Percentiles rank a stretch among this genome's conserved stretches.
Conservation (phyloP, 2,888 invertebrate species). For the Parthenolecanium corni region DNA sequence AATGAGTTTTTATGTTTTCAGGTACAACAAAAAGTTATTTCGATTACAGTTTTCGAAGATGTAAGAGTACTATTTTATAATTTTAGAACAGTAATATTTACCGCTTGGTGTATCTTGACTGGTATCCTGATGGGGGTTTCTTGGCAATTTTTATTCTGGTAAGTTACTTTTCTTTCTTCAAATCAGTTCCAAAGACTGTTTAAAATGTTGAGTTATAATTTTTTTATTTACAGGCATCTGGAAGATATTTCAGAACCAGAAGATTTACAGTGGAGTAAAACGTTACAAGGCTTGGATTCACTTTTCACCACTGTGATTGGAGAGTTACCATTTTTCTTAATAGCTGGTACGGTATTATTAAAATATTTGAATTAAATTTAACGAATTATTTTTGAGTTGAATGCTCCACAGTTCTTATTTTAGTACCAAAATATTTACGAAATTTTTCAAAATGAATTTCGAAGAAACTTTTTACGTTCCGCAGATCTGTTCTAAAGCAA, state of each 20-base stretch:
- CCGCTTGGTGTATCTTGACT: constrained; percentile 65
- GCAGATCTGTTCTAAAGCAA: no score
- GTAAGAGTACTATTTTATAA: constrained; percentile 55
- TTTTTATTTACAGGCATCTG: constrained; percentile 42
- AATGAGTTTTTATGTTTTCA: background rate
- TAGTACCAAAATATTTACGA: no score
- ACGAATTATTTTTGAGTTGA: background rate
- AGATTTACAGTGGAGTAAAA: constrained; percentile 50
- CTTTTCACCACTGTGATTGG: constrained; percentile 71
- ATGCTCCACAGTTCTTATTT: no score
- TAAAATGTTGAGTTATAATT: background rate
- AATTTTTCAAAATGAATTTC: no score
- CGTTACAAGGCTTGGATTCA: constrained; percentile 59
- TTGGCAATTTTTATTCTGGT: constrained; percentile 82
- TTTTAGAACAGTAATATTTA: constrained; percentile 57
- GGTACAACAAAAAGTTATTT: background rate
- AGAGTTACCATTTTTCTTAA: constrained; percentile 75
- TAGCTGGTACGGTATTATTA: constrained; percentile 49
- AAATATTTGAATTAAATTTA: background rate
- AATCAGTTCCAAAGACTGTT: no score
- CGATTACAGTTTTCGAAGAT: constrained; percentile 43
- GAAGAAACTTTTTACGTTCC: no score
- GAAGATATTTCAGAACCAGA: constrained; percentile 48
- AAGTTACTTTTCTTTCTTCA: constrained; percentile 25
- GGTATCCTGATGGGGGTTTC: constrained; percentile 74